Evolutionary conservation across 2,888 invertebrate species (phyloP).

Genomic region (Sialis lutaria): DNA sequence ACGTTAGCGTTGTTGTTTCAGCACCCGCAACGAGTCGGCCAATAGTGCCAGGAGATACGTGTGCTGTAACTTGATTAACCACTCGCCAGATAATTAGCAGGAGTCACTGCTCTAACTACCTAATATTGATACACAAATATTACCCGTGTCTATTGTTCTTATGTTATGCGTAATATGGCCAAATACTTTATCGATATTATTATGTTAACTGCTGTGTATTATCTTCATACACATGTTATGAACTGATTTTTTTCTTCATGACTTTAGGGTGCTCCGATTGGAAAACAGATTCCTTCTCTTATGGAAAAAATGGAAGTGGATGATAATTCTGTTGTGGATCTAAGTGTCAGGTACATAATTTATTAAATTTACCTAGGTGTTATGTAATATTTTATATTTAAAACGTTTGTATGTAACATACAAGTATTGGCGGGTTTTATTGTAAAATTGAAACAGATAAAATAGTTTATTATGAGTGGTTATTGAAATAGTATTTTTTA

Average conservation of each 20-base stretch:
- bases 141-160: background rate
- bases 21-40: background rate
- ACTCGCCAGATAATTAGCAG: constrained; percentile 4
- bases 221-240: too few relatives aligned
- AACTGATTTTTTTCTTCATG: background rate
- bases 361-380: too few relatives aligned
- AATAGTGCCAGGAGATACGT: constrained; percentile 9
- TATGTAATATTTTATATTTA: too few relatives aligned
- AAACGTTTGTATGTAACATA: too few relatives aligned
- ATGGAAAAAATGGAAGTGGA: constrained; percentile 64
- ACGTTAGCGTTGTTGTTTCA: background rate
- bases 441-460: too few relatives aligned
- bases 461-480: too few relatives aligned
- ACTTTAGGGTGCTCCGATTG: background rate
- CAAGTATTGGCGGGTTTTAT: too few relatives aligned
- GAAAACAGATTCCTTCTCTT: constrained; percentile 1
- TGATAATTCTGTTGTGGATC: constrained; percentile 76
- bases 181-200: too few relatives aligned
- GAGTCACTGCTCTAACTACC: background rate
- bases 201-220: too few relatives aligned
- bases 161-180: too few relatives aligned
- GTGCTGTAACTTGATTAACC: constrained; percentile 18
- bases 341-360: constrained; percentile 56
- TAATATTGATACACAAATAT: background rate
- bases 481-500: too few relatives aligned